A percentile compares a stretch with the other conserved stretches of the same genome.
phyloP scores from a whole-genome alignment of 1,140 invertebrate genomes.

The Liolophura sinensis region DNA sequence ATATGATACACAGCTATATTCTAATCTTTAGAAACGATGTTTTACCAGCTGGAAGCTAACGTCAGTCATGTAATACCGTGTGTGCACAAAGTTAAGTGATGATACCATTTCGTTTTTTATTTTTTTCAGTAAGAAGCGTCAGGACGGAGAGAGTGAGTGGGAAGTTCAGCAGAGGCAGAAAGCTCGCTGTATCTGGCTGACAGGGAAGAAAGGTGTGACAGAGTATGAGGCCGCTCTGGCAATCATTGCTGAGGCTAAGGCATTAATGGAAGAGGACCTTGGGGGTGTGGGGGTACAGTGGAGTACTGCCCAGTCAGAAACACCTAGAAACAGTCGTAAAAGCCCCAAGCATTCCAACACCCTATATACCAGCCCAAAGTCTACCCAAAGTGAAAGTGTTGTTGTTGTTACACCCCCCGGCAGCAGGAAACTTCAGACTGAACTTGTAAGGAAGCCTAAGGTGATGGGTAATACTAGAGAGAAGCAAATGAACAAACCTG shows the following conservation, averaged over 20 bases:
- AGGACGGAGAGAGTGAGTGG: slow-evolving; percentile 70
- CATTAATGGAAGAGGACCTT: slow-evolving; percentile 50
- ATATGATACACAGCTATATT: too few relatives aligned
- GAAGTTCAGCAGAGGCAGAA: slow-evolving; percentile 70
- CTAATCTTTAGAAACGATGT: too few relatives aligned
- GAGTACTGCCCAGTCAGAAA: slow-evolving; percentile 6
- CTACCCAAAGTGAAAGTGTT: background rate
- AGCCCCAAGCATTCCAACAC: background rate
- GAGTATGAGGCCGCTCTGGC: slow-evolving; percentile 78
- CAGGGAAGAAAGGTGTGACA: slow-evolving; percentile 79
- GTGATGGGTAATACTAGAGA: too few relatives aligned
- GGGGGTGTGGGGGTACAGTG: slow-evolving; percentile 47
- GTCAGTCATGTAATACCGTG: background rate
- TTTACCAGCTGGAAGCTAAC: too few relatives aligned
- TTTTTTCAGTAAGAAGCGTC: slow-evolving; percentile 67
- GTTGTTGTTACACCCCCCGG: too few relatives aligned
- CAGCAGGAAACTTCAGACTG: too few relatives aligned
- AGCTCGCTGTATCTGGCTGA: slow-evolving; percentile 72
- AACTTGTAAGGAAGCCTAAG: too few relatives aligned
- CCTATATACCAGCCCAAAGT: background rate
- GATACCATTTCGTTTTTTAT: slow-evolving; percentile 8
- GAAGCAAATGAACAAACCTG: too few relatives aligned
- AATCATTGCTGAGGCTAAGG: slow-evolving; percentile 79
- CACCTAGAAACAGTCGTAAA: background rate
- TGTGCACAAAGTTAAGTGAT: background rate